phyloP scores from a whole-genome alignment of 2,797 vertebrate species.

The Myiotriccus ornatus region DNA sequence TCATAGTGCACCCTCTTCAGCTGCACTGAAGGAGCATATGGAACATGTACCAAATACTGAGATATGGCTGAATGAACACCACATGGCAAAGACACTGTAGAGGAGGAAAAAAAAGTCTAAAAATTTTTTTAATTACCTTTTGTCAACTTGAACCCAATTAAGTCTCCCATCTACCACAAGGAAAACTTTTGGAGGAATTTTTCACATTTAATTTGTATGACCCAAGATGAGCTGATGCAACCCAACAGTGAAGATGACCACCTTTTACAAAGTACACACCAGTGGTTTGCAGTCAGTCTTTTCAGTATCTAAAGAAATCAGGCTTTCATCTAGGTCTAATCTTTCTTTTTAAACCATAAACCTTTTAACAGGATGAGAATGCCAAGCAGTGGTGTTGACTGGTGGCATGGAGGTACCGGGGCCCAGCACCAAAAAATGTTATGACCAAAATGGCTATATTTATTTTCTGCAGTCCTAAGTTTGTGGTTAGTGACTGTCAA shows the following conservation, averaged over 20 bases:
- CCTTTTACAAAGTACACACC: background rate
- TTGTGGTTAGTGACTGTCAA: background rate
- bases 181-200: background rate
- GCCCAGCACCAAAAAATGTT: background rate
- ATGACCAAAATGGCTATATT: accelerated
- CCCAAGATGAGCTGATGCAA: background rate
- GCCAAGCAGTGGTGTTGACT: background rate
- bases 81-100: background rate
- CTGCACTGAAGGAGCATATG: background rate
- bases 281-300: background rate
- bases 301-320: background rate
- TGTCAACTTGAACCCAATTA: background rate
- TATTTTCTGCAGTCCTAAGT: background rate
- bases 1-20: background rate
- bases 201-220: background rate
- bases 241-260: background rate
- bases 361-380: background rate
- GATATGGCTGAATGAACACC: background rate
- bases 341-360: background rate
- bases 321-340: background rate
- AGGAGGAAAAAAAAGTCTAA: background rate
- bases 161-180: background rate
- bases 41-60: background rate
- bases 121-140: background rate
- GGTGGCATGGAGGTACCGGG: background rate